These are phyloP conservation scores for Platyscapa corneri DNA, from an alignment of 1,140 invertebrate genomes.

Conservation along the genomic window DNA sequence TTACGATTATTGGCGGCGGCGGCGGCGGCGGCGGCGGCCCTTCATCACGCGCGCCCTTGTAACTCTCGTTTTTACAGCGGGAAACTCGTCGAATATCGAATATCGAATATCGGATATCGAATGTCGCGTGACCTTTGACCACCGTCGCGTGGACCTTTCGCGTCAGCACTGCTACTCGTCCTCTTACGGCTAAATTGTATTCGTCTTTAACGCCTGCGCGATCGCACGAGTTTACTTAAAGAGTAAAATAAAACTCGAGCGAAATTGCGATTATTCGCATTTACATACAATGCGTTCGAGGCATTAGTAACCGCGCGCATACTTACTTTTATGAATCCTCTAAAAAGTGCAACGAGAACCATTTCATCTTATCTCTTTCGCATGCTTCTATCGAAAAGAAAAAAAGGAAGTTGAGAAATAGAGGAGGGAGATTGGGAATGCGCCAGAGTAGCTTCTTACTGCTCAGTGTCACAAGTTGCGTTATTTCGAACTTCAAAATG, in stretches of 20 bases:
- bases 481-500: constrained; percentile 5
- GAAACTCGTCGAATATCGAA: too few relatives aligned
- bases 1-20: constrained; percentile 36
- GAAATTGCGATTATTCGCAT: not conserved
- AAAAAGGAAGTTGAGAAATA: too few relatives aligned
- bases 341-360: too few relatives aligned
- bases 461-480: not conserved
- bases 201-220: not conserved
- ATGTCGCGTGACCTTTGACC: not conserved
- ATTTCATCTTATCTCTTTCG: too few relatives aligned
- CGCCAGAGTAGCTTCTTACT: not conserved
- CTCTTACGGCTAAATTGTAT: not conserved
- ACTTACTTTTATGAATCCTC: too few relatives aligned
- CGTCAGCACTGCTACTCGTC: not conserved
- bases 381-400: too few relatives aligned
- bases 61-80: too few relatives aligned
- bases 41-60: not conserved
- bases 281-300: too few relatives aligned
- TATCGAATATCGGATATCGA: too few relatives aligned
- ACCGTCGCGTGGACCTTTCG: not conserved
- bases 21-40: too few relatives aligned
- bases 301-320: too few relatives aligned
- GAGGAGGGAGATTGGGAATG: not conserved
- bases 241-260: not conserved
- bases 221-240: not conserved